A percentile compares a stretch with the other conserved stretches of the same genome.
These are phyloP conservation scores for Micropterix aruncella DNA, from an alignment of 2,888 invertebrate species.

Conservation along the genomic window DNA sequence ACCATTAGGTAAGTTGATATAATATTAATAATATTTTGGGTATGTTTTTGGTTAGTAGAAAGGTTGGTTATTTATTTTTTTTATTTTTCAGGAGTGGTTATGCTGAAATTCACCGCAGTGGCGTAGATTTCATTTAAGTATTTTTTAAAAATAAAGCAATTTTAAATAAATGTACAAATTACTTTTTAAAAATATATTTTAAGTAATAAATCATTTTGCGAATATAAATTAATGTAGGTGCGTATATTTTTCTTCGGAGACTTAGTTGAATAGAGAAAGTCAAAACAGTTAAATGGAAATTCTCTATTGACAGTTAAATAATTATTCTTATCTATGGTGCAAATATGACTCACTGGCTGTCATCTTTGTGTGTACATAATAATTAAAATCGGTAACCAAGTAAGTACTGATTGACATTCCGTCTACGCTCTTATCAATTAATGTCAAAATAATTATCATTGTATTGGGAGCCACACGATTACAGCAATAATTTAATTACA, in stretches of 20 bases:
- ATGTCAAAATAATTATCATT: background rate
- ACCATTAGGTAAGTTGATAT: background rate
- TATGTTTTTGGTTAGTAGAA: no score
- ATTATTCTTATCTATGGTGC: background rate
- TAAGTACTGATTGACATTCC: background rate
- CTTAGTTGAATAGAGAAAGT: no score
- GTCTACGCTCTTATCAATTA: background rate
- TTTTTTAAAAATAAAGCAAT: no score
- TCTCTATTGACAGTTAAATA: no score
- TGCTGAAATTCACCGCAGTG: background rate
- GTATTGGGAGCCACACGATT: background rate
- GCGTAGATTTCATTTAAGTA: no score
- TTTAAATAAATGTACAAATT: no score
- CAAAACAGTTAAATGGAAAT: no score
- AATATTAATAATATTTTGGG: no score
- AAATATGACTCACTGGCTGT: background rate
- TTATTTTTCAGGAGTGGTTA: background rate
- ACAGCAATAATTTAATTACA: background rate
- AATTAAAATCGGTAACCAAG: background rate
- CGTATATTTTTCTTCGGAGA: no score
- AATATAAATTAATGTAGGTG: no score
- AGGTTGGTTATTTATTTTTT: background rate
- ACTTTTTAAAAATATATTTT: no score
- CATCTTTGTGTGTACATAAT: background rate
- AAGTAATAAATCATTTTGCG: no score